Evolutionary conservation across 2,113 vertebrate species (phyloP).

Genomic region (Thunnus maccoyii): DNA sequence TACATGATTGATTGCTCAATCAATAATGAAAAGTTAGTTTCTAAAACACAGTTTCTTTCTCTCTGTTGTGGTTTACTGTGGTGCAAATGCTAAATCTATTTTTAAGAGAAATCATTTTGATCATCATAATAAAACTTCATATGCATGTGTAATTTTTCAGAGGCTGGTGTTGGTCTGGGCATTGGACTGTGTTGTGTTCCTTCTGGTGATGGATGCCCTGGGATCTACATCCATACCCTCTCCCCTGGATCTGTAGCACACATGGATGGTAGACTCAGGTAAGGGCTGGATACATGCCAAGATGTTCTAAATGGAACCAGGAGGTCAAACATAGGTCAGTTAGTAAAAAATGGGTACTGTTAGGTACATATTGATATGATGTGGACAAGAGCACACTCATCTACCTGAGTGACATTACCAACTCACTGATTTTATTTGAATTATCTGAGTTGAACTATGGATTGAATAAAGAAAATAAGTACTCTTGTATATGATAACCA

Average conservation of each 20-base stretch:
- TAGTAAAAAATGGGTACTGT: no score
- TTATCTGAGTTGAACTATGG: no score
- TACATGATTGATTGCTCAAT: neutral
- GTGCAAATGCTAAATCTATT: neutral
- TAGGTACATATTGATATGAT: no score
- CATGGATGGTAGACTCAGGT: constrained; percentile 85
- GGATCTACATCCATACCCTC: constrained; percentile 93
- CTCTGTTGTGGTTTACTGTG: no score
- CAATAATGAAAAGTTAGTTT: neutral
- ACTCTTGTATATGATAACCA: no score
- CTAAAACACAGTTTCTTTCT: neutral
- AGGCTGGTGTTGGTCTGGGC: constrained; percentile 93
- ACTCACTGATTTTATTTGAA: no score
- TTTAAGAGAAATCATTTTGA: neutral
- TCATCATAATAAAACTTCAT: neutral
- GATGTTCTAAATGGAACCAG: neutral
- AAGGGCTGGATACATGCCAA: neutral
- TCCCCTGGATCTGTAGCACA: constrained; percentile 95
- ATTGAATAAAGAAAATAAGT: no score
- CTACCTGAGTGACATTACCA: no score
- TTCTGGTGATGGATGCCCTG: constrained; percentile 87
- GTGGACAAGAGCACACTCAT: no score
- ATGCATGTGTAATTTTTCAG: constrained; percentile 76
- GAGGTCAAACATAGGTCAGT: no score
- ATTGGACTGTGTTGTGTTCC: constrained; percentile 94